Conservation (phyloP, 2,797 vertebrate genomes). For the Anniella stebbinsi region DNA sequence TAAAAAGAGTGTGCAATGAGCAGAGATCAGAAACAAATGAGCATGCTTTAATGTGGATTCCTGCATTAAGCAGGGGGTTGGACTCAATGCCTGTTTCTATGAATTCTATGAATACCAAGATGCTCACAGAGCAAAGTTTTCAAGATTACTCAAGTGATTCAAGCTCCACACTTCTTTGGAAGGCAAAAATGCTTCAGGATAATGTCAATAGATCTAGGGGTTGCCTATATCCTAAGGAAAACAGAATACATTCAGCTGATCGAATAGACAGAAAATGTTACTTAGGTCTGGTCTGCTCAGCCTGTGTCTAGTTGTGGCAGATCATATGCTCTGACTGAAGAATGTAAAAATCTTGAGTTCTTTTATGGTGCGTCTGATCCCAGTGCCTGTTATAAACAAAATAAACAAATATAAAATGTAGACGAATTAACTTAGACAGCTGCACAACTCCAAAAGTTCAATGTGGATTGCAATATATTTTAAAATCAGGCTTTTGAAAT, state of each 20-base stretch:
- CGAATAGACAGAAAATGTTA: not conserved
- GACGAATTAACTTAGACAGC: not conserved
- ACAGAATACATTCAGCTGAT: not conserved
- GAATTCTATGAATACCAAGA: no score
- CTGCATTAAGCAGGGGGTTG: no score
- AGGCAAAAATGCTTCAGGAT: not conserved
- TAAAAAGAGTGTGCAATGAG: not conserved
- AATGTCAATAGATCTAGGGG: not conserved
- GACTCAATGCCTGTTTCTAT: no score
- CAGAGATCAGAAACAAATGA: not conserved
- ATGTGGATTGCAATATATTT: not conserved
- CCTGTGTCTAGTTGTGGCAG: not conserved
- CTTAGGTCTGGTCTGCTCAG: not conserved
- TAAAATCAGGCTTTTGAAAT: constrained; percentile 4
- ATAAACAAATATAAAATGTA: not conserved
- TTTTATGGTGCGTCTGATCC: not conserved
- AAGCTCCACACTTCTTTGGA: not conserved
- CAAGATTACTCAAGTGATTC: not conserved
- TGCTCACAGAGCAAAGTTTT: not conserved
- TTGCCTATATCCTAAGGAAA: not conserved
- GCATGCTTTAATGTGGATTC: no score
- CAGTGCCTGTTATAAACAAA: not conserved
- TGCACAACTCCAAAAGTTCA: not conserved
- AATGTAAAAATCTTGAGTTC: not conserved
- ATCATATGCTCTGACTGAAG: not conserved